Conservation (phyloP, 2,113 vertebrate genomes). For the Sus scrofa region T2T-Sscrofa CM000820.6:55874001-55874500, state of each 20-base stretch:
- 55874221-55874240: background rate
- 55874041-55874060: background rate
- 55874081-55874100: background rate
- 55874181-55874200: too few relatives aligned
- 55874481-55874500: background rate
- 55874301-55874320: background rate
- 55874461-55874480: background rate
- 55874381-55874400: background rate
- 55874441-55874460: background rate
- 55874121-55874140: too few relatives aligned
- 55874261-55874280: background rate
- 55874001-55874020: fast-evolving
- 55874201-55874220: too few relatives aligned
- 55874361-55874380: background rate
- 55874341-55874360: too few relatives aligned
- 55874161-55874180: background rate
- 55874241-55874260: background rate
- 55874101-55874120: too few relatives aligned
- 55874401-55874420: background rate
- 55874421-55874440: too few relatives aligned
- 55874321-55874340: background rate
- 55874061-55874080: background rate
- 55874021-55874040: background rate
- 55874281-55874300: background rate
- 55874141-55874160: background rate